Conservation (phyloP, 2,888 invertebrate genomes). For the Polietes domitor region DNA sequence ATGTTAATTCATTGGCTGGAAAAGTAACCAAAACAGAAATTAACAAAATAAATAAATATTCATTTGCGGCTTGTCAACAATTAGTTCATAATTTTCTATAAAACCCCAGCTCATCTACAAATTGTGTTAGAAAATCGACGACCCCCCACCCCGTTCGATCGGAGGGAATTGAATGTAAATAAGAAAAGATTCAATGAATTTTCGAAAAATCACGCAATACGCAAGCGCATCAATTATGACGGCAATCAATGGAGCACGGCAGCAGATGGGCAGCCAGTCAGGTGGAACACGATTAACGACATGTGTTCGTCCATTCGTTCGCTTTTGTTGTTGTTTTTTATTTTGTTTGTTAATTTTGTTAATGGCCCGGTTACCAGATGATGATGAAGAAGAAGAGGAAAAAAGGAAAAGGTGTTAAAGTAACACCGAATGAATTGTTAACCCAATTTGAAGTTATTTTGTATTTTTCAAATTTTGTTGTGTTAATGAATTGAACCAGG, state of each 20-base stretch:
- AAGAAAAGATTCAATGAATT: conserved; percentile 1
- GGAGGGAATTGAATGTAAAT: no score
- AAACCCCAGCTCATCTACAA: not conserved
- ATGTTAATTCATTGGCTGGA: not conserved
- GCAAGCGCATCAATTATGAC: not conserved
- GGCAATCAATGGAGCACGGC: not conserved
- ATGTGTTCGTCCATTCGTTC: not conserved
- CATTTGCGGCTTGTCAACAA: not conserved
- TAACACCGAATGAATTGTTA: not conserved
- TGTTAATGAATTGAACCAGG: not conserved
- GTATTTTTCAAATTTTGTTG: not conserved
- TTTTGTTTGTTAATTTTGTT: not conserved
- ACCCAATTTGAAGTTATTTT: not conserved
- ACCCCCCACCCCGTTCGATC: no score
- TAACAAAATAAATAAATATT: not conserved
- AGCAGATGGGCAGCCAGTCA: not conserved
- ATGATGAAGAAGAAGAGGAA: no score
- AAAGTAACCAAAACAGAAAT: not conserved
- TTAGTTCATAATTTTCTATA: not conserved
- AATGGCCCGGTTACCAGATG: not conserved
- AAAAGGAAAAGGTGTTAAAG: conserved; percentile 15
- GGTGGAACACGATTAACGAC: not conserved
- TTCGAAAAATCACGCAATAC: not conserved
- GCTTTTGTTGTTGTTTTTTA: not conserved
- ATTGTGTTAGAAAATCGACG: not conserved